These are phyloP conservation scores for Lasioglossum figueresi DNA, from an alignment of 2,888 invertebrate genomes.

Conservation along the genomic window DNA sequence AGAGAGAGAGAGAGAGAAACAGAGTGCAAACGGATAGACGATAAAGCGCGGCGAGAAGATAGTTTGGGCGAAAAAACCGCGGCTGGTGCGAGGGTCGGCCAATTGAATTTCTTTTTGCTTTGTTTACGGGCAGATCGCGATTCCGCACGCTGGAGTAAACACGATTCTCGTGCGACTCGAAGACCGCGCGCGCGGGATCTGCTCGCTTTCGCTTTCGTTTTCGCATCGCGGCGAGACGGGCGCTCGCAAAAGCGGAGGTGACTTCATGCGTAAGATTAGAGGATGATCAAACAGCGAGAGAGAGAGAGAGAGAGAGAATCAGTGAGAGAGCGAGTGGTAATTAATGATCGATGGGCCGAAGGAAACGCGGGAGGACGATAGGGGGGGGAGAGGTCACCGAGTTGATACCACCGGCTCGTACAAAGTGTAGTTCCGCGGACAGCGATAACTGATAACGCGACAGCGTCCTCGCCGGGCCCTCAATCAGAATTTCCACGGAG, in stretches of 20 bases:
- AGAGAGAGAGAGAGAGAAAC: not conserved
- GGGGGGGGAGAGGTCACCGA: slow-evolving; percentile 49
- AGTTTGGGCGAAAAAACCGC: slow-evolving; percentile 5
- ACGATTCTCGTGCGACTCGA: not conserved
- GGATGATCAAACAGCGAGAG: not conserved
- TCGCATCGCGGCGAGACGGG: not conserved
- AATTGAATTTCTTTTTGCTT: slow-evolving; percentile 39
- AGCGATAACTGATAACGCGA: slow-evolving; percentile 30
- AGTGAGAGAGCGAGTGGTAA: slow-evolving; percentile 16
- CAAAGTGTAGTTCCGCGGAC: slow-evolving; percentile 50
- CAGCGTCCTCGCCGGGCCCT: not conserved
- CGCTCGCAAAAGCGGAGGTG: slow-evolving; percentile 54
- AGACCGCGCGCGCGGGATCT: not conserved
- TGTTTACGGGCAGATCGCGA: slow-evolving; percentile 9
- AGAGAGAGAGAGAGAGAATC: not conserved
- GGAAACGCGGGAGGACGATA: slow-evolving; percentile 50
- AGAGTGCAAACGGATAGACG: not conserved
- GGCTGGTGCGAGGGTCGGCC: not conserved
- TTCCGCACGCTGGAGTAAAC: slow-evolving; percentile 1
- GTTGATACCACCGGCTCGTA: slow-evolving; percentile 27
- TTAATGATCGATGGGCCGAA: slow-evolving; percentile 51
- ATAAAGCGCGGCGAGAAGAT: not conserved
- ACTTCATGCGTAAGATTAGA: slow-evolving; percentile 55
- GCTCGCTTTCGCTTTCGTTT: slow-evolving; percentile 1
- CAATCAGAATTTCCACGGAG: slow-evolving; percentile 38